These are phyloP conservation scores for Bombus waltoni DNA, from an alignment of 1,140 invertebrate species.

Conservation along the genomic window DNA sequence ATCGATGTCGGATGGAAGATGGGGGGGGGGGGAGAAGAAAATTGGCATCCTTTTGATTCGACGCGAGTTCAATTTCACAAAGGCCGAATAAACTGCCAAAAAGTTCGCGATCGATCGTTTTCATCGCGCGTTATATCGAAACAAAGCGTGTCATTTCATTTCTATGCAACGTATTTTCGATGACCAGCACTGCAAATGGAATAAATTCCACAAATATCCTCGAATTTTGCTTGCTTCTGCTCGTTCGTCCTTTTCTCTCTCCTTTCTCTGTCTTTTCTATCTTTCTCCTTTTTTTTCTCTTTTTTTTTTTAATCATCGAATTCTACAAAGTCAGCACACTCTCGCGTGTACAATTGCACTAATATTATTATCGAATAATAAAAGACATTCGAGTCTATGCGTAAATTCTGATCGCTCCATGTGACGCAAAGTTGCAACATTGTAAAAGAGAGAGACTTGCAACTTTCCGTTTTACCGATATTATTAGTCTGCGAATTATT, in stretches of 20 bases:
- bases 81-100: neutral
- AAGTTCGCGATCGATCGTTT: slow-evolving; percentile 3
- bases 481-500: neutral
- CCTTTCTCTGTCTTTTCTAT: neutral
- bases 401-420: neutral
- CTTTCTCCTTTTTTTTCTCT: neutral
- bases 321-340: no score
- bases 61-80: neutral
- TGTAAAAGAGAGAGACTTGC: no score
- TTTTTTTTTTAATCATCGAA: neutral
- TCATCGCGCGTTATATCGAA: neutral
- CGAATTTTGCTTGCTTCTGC: neutral
- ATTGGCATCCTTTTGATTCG: no score
- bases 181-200: neutral
- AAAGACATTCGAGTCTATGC: neutral
- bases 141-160: neutral
- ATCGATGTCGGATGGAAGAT: neutral
- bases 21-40: neutral
- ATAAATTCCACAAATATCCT: neutral
- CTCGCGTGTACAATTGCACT: no score
- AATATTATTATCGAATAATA: no score
- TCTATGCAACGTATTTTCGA: neutral
- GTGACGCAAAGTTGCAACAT: no score
- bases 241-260: neutral
- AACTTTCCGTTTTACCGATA: neutral